Percentiles rank a stretch among this genome's conserved stretches.
Conservation (phyloP, 2,888 invertebrate species). For the Rhimphoctona megacephalus region DNA sequence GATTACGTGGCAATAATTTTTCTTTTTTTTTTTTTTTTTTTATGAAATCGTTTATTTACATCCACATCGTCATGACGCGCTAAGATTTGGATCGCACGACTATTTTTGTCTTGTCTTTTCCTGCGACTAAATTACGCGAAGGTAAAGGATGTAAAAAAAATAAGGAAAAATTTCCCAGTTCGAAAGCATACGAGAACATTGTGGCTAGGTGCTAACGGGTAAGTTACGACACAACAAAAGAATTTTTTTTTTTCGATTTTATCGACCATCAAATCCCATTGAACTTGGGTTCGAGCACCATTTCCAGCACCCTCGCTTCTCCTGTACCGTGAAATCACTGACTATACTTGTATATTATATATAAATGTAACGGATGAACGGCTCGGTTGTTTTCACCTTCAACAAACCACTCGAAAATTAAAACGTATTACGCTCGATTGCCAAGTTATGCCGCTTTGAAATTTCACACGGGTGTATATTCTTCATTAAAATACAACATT, state of each 20-base stretch:
- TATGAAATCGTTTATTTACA: background rate
- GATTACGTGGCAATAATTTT: background rate
- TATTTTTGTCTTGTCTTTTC: background rate
- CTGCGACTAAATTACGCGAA: background rate
- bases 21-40: no score
- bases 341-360: conserved; percentile 28
- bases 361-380: conserved; percentile 48
- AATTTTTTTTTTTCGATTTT: conserved; percentile 42
- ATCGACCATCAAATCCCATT: conserved; percentile 58
- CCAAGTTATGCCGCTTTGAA: conserved; percentile 2
- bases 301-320: conserved; percentile 46
- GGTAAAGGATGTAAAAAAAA: background rate
- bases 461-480: background rate
- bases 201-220: background rate
- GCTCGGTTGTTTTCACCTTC: conserved; percentile 41
- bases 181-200: background rate
- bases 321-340: conserved; percentile 22
- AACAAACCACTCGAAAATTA: conserved; percentile 45
- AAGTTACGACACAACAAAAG: conserved; percentile 28
- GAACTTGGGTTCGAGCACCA: conserved; percentile 43
- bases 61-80: background rate
- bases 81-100: background rate
- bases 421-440: conserved; percentile 28
- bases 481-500: background rate
- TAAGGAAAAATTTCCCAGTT: background rate